Evolutionary conservation across 2,113 vertebrate species (phyloP).

Genomic region (Macquaria australasica): DNA sequence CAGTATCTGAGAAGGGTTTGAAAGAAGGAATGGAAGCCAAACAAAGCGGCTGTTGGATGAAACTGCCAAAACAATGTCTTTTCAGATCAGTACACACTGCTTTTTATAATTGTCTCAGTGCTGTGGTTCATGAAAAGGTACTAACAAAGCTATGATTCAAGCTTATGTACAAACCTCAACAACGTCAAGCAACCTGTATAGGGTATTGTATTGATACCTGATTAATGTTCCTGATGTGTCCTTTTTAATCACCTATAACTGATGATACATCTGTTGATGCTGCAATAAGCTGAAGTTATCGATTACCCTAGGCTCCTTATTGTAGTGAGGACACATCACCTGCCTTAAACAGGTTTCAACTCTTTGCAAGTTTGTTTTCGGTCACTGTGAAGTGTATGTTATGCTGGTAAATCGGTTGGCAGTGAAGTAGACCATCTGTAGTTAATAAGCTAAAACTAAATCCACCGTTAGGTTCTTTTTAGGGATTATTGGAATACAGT

Average conservation of each 20-base stretch:
- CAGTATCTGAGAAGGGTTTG: background rate
- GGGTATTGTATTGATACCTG: background rate
- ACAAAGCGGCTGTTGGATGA: background rate
- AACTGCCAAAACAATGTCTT: background rate
- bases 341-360: background rate
- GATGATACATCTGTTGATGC: background rate
- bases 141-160: background rate
- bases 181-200: background rate
- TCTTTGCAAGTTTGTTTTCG: background rate
- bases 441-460: background rate
- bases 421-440: background rate
- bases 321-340: background rate
- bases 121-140: background rate
- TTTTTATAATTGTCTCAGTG: background rate
- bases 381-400: background rate
- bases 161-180: no score
- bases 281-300: background rate
- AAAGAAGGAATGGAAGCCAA: background rate
- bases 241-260: background rate
- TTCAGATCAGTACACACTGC: background rate
- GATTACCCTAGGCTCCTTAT: background rate
- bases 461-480: background rate
- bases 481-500: background rate
- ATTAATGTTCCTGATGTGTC: background rate
- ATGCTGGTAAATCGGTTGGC: background rate